phyloP scores from a whole-genome alignment of 2,113 vertebrate species.

The Ophthalmolycus amberensis region DNA sequence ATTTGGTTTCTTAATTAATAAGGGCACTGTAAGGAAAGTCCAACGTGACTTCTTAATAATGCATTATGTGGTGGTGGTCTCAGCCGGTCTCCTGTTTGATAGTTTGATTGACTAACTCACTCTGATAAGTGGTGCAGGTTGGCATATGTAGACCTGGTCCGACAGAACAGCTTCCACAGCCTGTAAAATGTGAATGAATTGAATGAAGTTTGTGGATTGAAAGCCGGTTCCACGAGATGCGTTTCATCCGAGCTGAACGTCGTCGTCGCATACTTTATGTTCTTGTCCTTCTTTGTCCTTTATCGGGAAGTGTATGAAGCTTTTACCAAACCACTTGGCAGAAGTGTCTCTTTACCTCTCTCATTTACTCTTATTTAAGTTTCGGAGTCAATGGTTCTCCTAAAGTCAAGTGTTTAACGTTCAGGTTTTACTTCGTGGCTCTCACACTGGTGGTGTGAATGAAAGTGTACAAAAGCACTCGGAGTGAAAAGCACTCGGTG shows the following conservation, averaged over 20 bases:
- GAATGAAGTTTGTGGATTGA: neutral
- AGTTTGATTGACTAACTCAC: neutral
- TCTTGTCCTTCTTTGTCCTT: constrained; percentile 26
- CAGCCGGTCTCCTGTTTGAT: too few relatives aligned
- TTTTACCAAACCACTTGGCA: constrained; percentile 40
- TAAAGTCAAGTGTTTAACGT: constrained; percentile 49
- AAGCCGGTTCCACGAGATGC: neutral
- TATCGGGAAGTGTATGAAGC: neutral
- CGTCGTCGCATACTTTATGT: neutral
- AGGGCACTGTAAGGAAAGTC: neutral
- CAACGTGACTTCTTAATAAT: too few relatives aligned
- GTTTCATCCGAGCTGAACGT: neutral
- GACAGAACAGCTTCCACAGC: neutral
- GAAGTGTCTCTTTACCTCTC: constrained; percentile 64
- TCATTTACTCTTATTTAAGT: constrained; percentile 59
- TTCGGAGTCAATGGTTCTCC: constrained; percentile 54
- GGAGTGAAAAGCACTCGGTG: constrained; percentile 45
- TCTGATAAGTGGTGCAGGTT: neutral
- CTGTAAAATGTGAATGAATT: constrained; percentile 4
- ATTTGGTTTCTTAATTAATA: neutral
- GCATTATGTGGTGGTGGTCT: too few relatives aligned
- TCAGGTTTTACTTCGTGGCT: constrained; percentile 22
- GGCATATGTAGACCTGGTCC: neutral
- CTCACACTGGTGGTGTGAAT: constrained; percentile 44
- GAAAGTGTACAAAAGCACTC: constrained; percentile 50